Percentiles rank a stretch among this genome's conserved stretches.
phyloP scores from a whole-genome alignment of 2,888 invertebrate species.

The Drosophila recens region DNA sequence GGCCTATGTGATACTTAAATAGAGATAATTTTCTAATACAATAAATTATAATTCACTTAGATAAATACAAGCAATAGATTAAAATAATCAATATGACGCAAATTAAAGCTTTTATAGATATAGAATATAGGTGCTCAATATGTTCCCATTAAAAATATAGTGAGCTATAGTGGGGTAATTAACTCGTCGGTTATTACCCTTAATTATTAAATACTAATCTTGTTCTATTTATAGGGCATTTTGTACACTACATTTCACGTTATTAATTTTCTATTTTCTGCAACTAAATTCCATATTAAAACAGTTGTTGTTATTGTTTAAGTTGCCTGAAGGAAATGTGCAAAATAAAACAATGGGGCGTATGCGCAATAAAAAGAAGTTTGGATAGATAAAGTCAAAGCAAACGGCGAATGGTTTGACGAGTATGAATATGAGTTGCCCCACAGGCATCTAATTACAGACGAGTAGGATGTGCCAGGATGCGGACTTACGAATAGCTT shows the following conservation, averaged over 20 bases:
- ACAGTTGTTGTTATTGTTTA: constrained; percentile 24
- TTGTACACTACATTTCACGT: constrained; percentile 4
- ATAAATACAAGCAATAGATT: too few relatives aligned
- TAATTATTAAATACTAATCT: background rate
- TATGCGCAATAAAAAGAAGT: constrained; percentile 56
- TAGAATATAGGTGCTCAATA: too few relatives aligned
- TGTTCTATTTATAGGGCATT: background rate
- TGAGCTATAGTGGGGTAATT: too few relatives aligned
- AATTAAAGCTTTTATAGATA: too few relatives aligned
- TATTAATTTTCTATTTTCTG: constrained; percentile 20
- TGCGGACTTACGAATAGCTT: constrained; percentile 18
- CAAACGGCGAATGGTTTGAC: constrained; percentile 31
- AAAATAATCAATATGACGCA: too few relatives aligned
- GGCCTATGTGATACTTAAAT: background rate
- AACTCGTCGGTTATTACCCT: too few relatives aligned
- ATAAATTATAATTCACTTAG: too few relatives aligned
- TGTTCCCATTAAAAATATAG: too few relatives aligned
- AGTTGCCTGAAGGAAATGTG: constrained; percentile 45
- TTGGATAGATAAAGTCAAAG: constrained; percentile 39
- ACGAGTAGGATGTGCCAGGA: constrained; percentile 18
- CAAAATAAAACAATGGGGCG: constrained; percentile 57
- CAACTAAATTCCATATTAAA: constrained; percentile 28
- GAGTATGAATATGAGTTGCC: constrained; percentile 18
- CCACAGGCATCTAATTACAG: constrained; percentile 52
- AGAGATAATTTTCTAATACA: too few relatives aligned